These are phyloP conservation scores for Hemiprocne comata DNA, from an alignment of 2,113 vertebrate species.

Conservation along the genomic window DNA sequence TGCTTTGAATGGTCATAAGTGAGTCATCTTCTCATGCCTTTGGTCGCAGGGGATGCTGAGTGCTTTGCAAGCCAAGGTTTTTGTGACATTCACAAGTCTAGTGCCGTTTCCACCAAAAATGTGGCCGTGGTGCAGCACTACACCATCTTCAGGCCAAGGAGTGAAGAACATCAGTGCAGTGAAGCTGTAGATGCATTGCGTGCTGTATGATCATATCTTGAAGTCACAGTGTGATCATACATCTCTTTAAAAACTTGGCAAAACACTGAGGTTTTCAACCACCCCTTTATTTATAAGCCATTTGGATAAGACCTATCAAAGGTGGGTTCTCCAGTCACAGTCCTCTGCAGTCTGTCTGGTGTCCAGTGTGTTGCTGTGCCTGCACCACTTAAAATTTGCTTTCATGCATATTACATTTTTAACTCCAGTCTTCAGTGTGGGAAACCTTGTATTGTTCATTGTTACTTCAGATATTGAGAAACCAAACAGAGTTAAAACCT, in stretches of 20 bases:
- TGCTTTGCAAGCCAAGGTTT: neutral
- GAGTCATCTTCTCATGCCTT: constrained; percentile 8
- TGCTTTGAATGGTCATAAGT: constrained; percentile 96
- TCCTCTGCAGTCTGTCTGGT: neutral
- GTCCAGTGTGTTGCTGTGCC: neutral
- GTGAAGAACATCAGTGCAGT: neutral
- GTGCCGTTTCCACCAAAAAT: neutral
- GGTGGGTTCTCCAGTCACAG: neutral
- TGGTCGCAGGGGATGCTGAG: neutral
- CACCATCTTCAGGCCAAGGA: constrained; percentile 51
- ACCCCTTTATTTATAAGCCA: neutral
- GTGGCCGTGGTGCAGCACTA: neutral
- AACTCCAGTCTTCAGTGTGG: neutral
- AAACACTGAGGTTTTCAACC: neutral
- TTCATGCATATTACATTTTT: neutral
- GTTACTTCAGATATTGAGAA: neutral
- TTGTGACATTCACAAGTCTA: neutral
- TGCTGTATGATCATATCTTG: neutral
- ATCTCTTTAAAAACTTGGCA: neutral
- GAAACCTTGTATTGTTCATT: neutral
- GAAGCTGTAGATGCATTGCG: neutral
- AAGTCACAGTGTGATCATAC: accelerated
- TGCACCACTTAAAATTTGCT: neutral
- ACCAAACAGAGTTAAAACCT: neutral
- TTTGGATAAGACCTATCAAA: neutral